Evolutionary conservation across 2,888 invertebrate species (phyloP).

Genomic region (Epirrita christyi): DNA sequence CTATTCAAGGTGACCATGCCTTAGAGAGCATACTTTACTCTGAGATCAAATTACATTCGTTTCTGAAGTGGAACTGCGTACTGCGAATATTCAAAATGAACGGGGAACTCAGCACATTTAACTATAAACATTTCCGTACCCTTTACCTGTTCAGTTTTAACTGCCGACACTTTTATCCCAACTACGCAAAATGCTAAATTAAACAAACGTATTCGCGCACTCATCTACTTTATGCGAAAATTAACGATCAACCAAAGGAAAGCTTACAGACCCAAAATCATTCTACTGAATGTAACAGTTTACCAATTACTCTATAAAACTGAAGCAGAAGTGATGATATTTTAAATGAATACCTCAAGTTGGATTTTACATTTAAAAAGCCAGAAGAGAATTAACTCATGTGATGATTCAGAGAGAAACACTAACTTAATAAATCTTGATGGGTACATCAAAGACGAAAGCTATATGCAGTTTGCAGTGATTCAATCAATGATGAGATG

Average conservation of each 20-base stretch:
- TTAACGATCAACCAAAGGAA: neutral
- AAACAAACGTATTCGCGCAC: neutral
- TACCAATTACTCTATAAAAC: neutral
- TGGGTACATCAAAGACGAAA: conserved; percentile 5
- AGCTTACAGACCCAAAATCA: neutral
- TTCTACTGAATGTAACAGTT: neutral
- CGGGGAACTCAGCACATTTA: conserved; percentile 15
- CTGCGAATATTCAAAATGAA: conserved; percentile 5
- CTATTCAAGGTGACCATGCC: too few relatives aligned
- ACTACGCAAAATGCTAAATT: conserved; percentile 30
- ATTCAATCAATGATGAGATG: conserved; percentile 43
- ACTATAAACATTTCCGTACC: conserved; percentile 22
- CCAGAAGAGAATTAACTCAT: neutral
- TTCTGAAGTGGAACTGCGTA: conserved; percentile 8
- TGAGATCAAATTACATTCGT: conserved; percentile 1
- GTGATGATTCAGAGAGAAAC: neutral
- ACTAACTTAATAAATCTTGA: neutral
- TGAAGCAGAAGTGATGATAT: neutral
- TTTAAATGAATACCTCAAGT: too few relatives aligned
- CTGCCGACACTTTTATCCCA: conserved; percentile 31
- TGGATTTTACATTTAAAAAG: too few relatives aligned
- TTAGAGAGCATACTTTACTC: too few relatives aligned
- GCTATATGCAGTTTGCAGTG: conserved; percentile 39
- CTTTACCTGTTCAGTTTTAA: conserved; percentile 31
- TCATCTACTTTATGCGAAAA: neutral